These are phyloP conservation scores for Triplophysa tibetana DNA, from an alignment of 2,113 vertebrate genomes.

Conservation along the genomic window DNA sequence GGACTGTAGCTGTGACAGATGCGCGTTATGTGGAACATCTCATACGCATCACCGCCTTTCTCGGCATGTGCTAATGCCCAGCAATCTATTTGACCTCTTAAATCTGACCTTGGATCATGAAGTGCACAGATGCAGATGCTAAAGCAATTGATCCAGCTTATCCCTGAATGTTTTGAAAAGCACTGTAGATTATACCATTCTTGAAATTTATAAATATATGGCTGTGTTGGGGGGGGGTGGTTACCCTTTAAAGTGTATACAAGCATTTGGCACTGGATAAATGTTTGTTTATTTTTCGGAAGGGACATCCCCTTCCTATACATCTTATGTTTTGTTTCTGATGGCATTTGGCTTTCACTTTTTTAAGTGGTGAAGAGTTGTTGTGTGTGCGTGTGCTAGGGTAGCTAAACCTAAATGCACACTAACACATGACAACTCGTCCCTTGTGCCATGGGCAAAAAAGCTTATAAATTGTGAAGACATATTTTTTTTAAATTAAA, in stretches of 20 bases:
- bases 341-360: background rate
- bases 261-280: background rate
- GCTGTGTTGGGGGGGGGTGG: background rate
- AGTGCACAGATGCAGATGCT: conserved; percentile 10
- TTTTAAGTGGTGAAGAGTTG: background rate
- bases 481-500: too few relatives aligned
- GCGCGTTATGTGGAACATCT: background rate
- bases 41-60: background rate
- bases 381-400: background rate
- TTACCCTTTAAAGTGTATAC: background rate
- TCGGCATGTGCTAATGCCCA: background rate
- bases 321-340: conserved; percentile 14
- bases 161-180: conserved; percentile 2
- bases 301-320: background rate
- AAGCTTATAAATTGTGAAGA: too few relatives aligned
- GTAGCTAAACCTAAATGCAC: too few relatives aligned
- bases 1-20: background rate
- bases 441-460: too few relatives aligned
- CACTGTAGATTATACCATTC: background rate
- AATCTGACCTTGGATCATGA: background rate
- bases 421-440: too few relatives aligned
- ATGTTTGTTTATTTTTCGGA: background rate
- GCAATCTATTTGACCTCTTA: background rate
- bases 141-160: background rate
- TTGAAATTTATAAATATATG: background rate